Evolutionary conservation across 1,140 invertebrate species (phyloP).

Genomic region (Aphidius gifuensis): DNA sequence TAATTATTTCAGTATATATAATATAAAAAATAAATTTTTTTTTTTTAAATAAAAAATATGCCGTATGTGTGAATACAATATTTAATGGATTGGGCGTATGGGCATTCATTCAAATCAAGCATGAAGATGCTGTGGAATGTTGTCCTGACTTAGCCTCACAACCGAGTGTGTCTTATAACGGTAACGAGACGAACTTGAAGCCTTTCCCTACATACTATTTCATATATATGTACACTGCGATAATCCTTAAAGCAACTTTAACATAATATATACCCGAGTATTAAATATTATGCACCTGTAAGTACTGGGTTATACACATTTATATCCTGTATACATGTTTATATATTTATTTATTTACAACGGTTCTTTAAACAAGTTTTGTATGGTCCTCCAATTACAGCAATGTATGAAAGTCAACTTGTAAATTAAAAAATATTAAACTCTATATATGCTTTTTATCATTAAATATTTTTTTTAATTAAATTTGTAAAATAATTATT

Average conservation of each 20-base stretch:
- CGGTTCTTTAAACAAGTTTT: too few species aligned
- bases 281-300: conserved; percentile 8
- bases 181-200: conserved; percentile 17
- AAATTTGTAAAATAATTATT: too few species aligned
- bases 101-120: conserved; percentile 19
- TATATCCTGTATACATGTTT: too few species aligned
- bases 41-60: too few species aligned
- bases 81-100: conserved; percentile 8
- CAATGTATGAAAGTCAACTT: too few species aligned
- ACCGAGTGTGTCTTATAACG: conserved; percentile 13
- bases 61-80: conserved; percentile 1
- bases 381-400: too few species aligned
- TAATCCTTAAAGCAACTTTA: conserved; percentile 4
- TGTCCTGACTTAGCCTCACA: conserved; percentile 15
- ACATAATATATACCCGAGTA: conserved; percentile 5
- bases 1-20: too few species aligned
- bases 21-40: too few species aligned
- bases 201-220: conserved; percentile 5
- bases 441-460: too few species aligned
- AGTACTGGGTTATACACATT: neutral
- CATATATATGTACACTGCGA: neutral
- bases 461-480: too few species aligned
- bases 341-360: too few species aligned
- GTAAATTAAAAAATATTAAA: too few species aligned
- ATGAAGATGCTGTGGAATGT: conserved; percentile 21